Base-by-base conservation (phyloP, 2,797 vertebrate genomes). In the Phataginus tricuspis region DNA sequence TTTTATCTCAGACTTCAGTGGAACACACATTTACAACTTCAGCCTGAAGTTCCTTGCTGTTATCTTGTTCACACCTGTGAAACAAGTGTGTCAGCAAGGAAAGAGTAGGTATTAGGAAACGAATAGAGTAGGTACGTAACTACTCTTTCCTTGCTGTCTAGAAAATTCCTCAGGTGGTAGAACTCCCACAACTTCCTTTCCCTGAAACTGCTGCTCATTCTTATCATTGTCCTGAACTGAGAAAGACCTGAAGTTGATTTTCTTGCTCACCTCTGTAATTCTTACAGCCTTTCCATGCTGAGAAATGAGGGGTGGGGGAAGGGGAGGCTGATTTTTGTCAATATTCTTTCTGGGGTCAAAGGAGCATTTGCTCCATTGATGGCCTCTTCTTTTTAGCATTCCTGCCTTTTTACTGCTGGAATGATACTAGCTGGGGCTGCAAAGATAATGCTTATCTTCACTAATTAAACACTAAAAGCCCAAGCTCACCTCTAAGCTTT, bases 391-490 rank as follows among this genome's bases (percentile, higher is more conserved):
- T 21, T 34, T 37, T 37, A 74, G 74, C 37, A 55, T 45, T 61
- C 39, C 39, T 63, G 11, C 31, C 64, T 53, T 93, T 91, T 86
- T 78, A 57, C 82, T 94, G 63, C 12, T 92, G 34, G 39, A 64
- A 97, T 83, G 61, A 45, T 55, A 75, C 75, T 49, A 84, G 59
- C 64, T 59, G 31, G 42, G 45, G 34, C 63, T 87, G 49, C 23
- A 75, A 86, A 91, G 69, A 90, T 53, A 83, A 86, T 49, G 66
- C 79, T 91, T 92, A 97, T 90, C 92, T 95, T 90, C 66, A 34
- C 59, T 80, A 93, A 91, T 93, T 61, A 93, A 84, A 89, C 53
- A 69, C 75, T 92, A 19, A 71, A 88, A 74, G 25, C 39, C 53
- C 59, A 61, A 86, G 31, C 64, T 96, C 59, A 78, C 45, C 37